A percentile compares a stretch with the other conserved stretches of the same genome.
Evolutionary conservation across 1,140 invertebrate species (phyloP).

Genomic region (Drosophila kikkawai): DNA sequence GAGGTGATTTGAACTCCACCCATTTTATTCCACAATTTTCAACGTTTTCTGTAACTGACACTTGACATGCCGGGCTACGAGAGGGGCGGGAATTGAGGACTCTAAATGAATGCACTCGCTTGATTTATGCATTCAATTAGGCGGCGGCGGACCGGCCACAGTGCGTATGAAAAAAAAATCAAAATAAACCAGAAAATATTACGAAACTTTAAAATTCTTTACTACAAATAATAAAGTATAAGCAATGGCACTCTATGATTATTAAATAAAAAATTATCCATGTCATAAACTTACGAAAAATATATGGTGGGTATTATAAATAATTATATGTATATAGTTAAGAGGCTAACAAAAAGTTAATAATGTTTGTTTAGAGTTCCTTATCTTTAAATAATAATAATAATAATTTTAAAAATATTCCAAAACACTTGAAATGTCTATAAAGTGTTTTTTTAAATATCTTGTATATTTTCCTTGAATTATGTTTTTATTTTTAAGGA

Average conservation of each 20-base stretch:
- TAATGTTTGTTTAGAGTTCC: not conserved
- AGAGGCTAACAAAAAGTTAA: not conserved
- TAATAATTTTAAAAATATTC: too few species aligned
- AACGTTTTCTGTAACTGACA: conserved; percentile 68
- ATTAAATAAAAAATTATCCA: not conserved
- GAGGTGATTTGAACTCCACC: conserved; percentile 53
- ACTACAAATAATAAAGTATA: conserved; percentile 14
- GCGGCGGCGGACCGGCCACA: conserved; percentile 34
- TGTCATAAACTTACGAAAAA: not conserved
- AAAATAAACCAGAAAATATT: conserved; percentile 4
- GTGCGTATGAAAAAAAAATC: conserved; percentile 20
- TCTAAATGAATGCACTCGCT: conserved; percentile 73
- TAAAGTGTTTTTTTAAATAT: not conserved
- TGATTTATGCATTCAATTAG: conserved; percentile 81
- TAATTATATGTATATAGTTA: not conserved
- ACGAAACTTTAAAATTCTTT: conserved; percentile 10
- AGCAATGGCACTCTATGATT: not conserved
- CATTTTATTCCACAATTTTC: conserved; percentile 67
- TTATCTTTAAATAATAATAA: not conserved
- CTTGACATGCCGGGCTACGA: conserved; percentile 65
- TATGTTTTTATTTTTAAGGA: not conserved
- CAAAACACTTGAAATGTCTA: not conserved
- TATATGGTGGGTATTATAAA: not conserved
- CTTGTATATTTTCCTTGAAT: not conserved
- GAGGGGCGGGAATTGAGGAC: conserved; percentile 34